Evolutionary conservation across 2,113 vertebrate genomes (phyloP).

Genomic region (Oreochromis niloticus): DNA sequence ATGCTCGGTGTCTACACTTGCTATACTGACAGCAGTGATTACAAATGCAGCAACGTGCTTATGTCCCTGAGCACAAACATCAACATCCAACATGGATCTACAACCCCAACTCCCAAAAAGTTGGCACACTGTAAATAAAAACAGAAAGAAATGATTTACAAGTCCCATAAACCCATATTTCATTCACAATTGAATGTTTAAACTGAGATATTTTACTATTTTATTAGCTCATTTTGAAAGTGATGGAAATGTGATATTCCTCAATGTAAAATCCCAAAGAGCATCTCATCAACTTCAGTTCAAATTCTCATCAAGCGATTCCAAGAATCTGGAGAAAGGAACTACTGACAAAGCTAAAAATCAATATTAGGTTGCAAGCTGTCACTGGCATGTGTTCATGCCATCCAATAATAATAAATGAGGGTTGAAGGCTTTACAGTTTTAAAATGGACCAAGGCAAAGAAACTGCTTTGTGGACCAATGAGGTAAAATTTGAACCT

Average conservation of each 20-base stretch:
- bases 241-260: no score
- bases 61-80: no score
- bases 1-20: not conserved
- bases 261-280: no score
- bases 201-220: no score
- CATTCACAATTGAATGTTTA: no score
- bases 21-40: not conserved
- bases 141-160: no score
- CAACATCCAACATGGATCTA: no score
- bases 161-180: no score
- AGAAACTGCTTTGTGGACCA: not conserved
- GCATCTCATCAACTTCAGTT: no score
- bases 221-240: no score
- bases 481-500: not conserved
- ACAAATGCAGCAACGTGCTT: not conserved
- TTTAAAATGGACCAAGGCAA: not conserved
- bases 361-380: not conserved
- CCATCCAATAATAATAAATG: rapidly evolving
- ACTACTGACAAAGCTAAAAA: not conserved
- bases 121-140: no score
- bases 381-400: not conserved
- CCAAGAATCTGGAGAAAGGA: not conserved
- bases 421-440: not conserved
- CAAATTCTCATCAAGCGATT: rapidly evolving
- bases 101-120: no score